Conservation (phyloP, 2,797 vertebrate species). For the Neomorphus geoffroyi region DNA sequence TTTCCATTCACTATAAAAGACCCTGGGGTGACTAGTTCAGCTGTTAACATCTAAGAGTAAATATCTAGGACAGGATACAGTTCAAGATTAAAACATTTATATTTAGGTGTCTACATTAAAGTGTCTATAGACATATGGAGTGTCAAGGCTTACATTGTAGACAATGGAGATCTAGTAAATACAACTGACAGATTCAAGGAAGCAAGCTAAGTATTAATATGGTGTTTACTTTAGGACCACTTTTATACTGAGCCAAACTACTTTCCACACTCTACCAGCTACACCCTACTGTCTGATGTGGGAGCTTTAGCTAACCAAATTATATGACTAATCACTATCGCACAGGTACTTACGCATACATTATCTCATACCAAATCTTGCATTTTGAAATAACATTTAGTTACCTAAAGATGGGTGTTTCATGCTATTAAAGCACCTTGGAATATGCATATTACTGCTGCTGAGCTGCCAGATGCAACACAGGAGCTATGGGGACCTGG, state of each 20-base stretch:
- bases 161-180: background rate
- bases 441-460: background rate
- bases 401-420: background rate
- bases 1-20: background rate
- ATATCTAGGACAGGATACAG: background rate
- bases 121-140: background rate
- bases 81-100: background rate
- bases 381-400: background rate
- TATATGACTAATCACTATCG: background rate
- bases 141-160: background rate
- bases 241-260: background rate
- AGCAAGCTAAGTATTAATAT: background rate
- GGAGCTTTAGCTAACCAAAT: background rate
- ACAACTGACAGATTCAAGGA: background rate
- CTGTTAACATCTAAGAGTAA: conserved; percentile 10
- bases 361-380: background rate
- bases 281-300: background rate
- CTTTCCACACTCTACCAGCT: background rate
- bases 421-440: background rate
- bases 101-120: background rate
- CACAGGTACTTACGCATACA: background rate
- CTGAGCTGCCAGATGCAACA: background rate
- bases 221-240: background rate
- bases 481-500: background rate
- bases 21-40: background rate